These are phyloP conservation scores for Leptarthrus brevirostris DNA, from an alignment of 2,888 invertebrate genomes.

Conservation along the genomic window DNA sequence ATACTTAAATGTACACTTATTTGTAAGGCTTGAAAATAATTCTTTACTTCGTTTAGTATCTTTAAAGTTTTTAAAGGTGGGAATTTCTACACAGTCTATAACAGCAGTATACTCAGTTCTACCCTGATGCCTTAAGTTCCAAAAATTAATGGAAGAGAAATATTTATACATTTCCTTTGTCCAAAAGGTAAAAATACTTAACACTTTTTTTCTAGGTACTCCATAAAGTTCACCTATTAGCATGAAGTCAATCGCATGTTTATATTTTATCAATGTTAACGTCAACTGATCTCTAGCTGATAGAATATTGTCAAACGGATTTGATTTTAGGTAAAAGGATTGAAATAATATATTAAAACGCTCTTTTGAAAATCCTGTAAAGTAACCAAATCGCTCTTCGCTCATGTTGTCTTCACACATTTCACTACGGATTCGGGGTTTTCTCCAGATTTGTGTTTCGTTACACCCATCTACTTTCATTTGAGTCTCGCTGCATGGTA, in stretches of 20 bases:
- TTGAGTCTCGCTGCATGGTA: too few relatives aligned
- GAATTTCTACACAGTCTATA: background rate
- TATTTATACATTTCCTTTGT: background rate
- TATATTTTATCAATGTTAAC: background rate
- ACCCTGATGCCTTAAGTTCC: background rate
- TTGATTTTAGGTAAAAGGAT: background rate
- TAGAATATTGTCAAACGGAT: background rate
- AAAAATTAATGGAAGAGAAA: background rate
- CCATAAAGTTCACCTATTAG: background rate
- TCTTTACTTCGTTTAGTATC: background rate
- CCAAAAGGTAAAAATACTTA: background rate
- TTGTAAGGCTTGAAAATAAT: background rate
- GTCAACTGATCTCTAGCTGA: background rate
- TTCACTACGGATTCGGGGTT: background rate
- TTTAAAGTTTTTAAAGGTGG: background rate
- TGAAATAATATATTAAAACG: background rate
- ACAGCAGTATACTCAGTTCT: background rate
- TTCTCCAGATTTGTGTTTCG: too few relatives aligned
- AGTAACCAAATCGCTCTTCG: background rate
- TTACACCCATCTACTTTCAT: too few relatives aligned
- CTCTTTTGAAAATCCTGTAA: background rate
- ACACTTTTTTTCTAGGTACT: background rate
- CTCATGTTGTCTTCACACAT: background rate
- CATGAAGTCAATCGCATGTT: background rate
- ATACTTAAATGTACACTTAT: slow-evolving; percentile 1